These are phyloP conservation scores for Heliocidaris tuberculata DNA, from an alignment of 35 echinoderm and acorn worm species.

Conservation along the genomic window DNA sequence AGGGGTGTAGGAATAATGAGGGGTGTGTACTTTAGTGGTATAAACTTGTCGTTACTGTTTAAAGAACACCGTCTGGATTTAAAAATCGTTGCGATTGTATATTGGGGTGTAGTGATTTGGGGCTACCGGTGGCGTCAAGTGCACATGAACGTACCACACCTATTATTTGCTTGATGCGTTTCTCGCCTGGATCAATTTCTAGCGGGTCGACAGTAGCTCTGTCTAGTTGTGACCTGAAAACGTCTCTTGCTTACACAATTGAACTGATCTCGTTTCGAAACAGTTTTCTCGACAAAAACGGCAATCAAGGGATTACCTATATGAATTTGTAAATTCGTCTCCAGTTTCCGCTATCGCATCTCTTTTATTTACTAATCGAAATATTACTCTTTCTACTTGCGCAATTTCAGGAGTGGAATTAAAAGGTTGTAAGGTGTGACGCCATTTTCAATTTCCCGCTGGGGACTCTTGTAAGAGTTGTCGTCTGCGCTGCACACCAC, in stretches of 20 bases:
- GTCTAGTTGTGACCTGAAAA: not conserved
- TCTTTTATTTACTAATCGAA: not conserved
- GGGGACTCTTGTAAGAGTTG: not conserved
- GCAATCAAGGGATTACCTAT: not conserved
- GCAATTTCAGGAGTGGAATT: not conserved
- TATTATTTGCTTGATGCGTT: not conserved
- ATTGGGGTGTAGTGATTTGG: not conserved
- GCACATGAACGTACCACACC: not conserved
- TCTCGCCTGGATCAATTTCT: too few relatives aligned
- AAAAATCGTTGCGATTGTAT: not conserved
- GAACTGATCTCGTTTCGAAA: not conserved
- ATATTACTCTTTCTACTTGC: not conserved
- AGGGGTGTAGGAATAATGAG: not conserved
- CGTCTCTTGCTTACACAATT: not conserved
- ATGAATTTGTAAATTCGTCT: not conserved
- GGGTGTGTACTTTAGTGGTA: not conserved
- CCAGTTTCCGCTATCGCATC: not conserved
- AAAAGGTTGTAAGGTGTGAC: not conserved
- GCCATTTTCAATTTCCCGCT: not conserved
- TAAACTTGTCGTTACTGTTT: not conserved
- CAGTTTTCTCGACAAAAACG: not conserved
- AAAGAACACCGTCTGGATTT: not conserved
- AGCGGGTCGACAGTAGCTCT: not conserved
- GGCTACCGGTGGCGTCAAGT: not conserved
- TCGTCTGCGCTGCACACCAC: not conserved